phyloP scores from a whole-genome alignment of 2,797 vertebrate species.

The Sphaeramia orbicularis region DNA sequence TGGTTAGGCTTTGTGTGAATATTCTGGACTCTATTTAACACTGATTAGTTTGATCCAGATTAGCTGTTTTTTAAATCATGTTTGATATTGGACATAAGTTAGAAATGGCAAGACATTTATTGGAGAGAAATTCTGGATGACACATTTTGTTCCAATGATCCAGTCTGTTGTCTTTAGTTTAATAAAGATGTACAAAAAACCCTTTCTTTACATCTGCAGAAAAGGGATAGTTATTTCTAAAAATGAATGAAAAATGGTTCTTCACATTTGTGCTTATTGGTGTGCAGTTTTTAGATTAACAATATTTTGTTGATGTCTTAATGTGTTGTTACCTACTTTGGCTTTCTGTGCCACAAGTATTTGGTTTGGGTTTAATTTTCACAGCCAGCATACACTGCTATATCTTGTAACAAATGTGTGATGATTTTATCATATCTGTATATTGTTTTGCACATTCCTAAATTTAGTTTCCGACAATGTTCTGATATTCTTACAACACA shows the following conservation, averaged over 20 bases:
- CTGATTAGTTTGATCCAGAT: slow-evolving; percentile 20
- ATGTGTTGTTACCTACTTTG: background rate
- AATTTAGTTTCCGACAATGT: background rate
- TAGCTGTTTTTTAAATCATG: background rate
- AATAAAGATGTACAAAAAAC: background rate
- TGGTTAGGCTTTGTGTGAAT: slow-evolving; percentile 19
- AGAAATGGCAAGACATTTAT: slow-evolving; percentile 38
- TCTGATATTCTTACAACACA: background rate
- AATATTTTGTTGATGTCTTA: slow-evolving; percentile 3
- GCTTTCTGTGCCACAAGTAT: slow-evolving; percentile 6
- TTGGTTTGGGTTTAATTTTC: slow-evolving; percentile 1
- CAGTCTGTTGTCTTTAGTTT: slow-evolving; percentile 25
- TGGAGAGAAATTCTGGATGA: slow-evolving; percentile 39
- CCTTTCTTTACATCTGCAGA: slow-evolving; percentile 7
- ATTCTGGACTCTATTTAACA: slow-evolving; percentile 53
- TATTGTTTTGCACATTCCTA: too few relatives aligned
- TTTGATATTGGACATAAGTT: slow-evolving; percentile 31
- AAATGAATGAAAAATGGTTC: background rate
- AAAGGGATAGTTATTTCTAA: background rate
- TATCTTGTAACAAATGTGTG: slow-evolving; percentile 2
- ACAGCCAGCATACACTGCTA: background rate
- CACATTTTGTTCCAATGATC: slow-evolving; percentile 31
- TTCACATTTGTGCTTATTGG: background rate
- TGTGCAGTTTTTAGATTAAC: background rate
- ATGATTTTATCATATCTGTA: too few relatives aligned